These are phyloP conservation scores for Spisula subtruncata DNA, from an alignment of 2,888 invertebrate species.

Conservation along the genomic window DNA sequence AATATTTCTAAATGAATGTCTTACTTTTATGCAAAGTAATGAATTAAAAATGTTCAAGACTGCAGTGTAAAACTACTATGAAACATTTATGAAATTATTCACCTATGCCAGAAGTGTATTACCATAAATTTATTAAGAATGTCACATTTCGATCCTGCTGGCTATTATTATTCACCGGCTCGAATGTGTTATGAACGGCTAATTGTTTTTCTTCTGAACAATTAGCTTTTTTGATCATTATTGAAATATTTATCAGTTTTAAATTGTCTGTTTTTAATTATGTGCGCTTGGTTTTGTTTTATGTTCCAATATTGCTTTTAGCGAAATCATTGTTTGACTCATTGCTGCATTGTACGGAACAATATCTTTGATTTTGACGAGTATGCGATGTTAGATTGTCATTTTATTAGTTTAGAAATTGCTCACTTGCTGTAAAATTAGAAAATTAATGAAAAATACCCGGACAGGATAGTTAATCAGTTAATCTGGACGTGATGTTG, in stretches of 20 bases:
- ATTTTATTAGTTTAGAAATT: not conserved
- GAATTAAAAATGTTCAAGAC: too few species aligned
- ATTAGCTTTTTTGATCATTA: slow-evolving; percentile 1
- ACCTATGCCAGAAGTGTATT: not conserved
- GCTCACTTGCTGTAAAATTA: not conserved
- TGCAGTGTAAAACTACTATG: not conserved
- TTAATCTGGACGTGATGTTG: too few species aligned
- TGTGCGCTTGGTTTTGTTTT: not conserved
- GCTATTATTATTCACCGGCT: too few species aligned
- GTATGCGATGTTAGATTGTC: not conserved
- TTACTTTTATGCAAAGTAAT: too few species aligned
- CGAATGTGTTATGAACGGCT: not conserved
- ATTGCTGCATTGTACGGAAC: too few species aligned
- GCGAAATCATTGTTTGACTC: too few species aligned
- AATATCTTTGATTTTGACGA: not conserved
- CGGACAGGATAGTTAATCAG: too few species aligned
- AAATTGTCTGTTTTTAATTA: not conserved
- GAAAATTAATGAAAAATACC: not conserved
- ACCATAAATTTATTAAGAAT: not conserved
- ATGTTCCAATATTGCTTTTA: too few species aligned
- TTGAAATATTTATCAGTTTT: slow-evolving; percentile 2
- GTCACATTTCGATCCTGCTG: not conserved
- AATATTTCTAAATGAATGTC: too few species aligned
- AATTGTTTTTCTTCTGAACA: not conserved
- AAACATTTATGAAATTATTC: not conserved